Evolutionary conservation across 2,113 vertebrate genomes (phyloP), one percentile per base, ranked within the genome.

Genomic region (Planiliza haematocheilus): DNA sequence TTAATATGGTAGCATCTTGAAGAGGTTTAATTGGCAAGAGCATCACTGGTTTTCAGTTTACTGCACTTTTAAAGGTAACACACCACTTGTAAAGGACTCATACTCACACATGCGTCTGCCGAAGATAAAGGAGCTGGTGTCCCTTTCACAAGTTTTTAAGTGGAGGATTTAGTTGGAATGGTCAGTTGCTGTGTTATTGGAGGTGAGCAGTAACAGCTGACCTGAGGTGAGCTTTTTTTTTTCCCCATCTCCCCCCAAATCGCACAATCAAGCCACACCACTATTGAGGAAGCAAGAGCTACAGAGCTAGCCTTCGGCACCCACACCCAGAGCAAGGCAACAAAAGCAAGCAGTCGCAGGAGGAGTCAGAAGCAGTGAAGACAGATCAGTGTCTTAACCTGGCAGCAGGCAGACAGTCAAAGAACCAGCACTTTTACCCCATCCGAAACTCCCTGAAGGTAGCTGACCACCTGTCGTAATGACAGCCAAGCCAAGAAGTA

Each of bases 161-260:
- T 79, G 77, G 74, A 82, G 81, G 70, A 65, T 88, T 91, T 86
- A 88, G 83, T 86, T 79, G 81, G 36, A 85, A 76, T 45, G 77
- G 86, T 89, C 86, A 85, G 88, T 80, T 70, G 79, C 71, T 77
- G 72, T 87, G 85, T 91, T 86, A 85, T 81, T 86, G 67, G 63
- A 80, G 86, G 61, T 83, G 94, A 96, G 96, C 97, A 95, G 89
- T 86, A 57, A 90, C 95, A 96, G 98, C 97, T 94, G 93, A 93
- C 97, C 97, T 98, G 98, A 99, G 98, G 97, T 97, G 94, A 89
- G 89, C 93, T 81, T 86, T 72, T 43, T 56, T 64, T 76, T 78
- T 74, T n/a, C n/a, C n/a, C n/a, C 58, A 87, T 89, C 76, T 82
- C 82, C 69, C 79, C 86, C 88, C 89, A 94, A 89, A 95, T 95